Percentiles rank a stretch among this genome's conserved stretches.
Evolutionary conservation across 2,113 vertebrate genomes (phyloP).

Genomic region (Carassius gibelio): DNA sequence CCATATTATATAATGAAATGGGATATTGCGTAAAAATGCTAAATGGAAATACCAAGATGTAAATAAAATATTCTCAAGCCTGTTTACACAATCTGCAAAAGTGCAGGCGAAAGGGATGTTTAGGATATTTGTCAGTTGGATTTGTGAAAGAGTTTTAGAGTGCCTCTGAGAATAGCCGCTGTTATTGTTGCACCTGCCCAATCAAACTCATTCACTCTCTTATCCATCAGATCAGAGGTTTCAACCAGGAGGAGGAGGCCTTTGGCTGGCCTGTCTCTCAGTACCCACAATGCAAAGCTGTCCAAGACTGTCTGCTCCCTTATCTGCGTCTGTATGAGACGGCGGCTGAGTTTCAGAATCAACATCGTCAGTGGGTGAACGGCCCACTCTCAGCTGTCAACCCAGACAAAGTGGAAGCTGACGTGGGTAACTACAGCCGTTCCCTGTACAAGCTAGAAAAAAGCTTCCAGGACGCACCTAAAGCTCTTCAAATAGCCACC

Average conservation of each 20-base stretch:
- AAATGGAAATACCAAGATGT: background rate
- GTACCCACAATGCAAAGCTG: conserved; percentile 82
- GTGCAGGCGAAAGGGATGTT: background rate
- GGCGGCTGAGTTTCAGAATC: conserved; percentile 75
- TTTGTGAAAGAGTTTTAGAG: conserved; percentile 4
- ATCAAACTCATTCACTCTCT: background rate
- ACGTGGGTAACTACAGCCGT: conserved; percentile 80
- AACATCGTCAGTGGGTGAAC: conserved; percentile 77
- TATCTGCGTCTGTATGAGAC: conserved; percentile 84
- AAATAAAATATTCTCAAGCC: too few species aligned
- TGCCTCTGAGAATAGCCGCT: background rate
- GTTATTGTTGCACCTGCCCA: background rate
- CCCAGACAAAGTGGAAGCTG: conserved; percentile 81
- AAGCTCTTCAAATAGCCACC: conserved; percentile 75
- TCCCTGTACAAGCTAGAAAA: conserved; percentile 84
- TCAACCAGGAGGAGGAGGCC: conserved; percentile 86
- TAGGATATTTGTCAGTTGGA: background rate
- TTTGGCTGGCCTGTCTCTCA: conserved; percentile 82
- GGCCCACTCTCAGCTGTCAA: conserved; percentile 80
- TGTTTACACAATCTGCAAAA: too few species aligned
- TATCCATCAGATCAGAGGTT: conserved; percentile 78
- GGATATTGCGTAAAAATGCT: background rate
- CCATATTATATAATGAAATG: background rate
- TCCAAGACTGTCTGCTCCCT: conserved; percentile 78
- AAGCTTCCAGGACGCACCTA: conserved; percentile 75